phyloP scores from a whole-genome alignment of 1,140 invertebrate genomes.

The Drosophila malerkotliana region DNA sequence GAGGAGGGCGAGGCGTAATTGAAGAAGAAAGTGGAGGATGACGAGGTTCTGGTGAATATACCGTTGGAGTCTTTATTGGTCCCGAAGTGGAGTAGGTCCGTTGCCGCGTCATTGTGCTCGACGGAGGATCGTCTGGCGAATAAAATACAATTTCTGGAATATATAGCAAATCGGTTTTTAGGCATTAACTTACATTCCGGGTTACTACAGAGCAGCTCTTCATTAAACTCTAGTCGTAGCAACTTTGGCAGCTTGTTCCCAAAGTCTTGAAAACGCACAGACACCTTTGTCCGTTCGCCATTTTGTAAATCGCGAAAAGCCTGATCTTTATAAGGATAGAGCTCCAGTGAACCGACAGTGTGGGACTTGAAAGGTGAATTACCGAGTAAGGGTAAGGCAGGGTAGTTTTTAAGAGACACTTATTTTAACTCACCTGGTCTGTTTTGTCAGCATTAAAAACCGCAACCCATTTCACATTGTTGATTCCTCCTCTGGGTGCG shows the following conservation, averaged over 20 bases:
- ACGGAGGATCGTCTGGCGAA: conserved; percentile 42
- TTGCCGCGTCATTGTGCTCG: conserved; percentile 40
- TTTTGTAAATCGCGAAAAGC: conserved; percentile 41
- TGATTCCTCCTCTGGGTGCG: conserved; percentile 34
- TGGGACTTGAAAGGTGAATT: conserved; percentile 14
- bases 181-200: conserved; percentile 44
- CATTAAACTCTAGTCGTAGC: conserved; percentile 36
- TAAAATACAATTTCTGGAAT: background rate
- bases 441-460: conserved; percentile 34
- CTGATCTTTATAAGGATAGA: conserved; percentile 44
- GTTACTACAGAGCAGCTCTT: conserved; percentile 33
- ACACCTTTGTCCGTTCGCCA: conserved; percentile 41
- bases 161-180: background rate
- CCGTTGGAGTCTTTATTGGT: conserved; percentile 1
- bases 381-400: background rate
- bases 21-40: background rate
- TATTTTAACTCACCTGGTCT: conserved; percentile 13
- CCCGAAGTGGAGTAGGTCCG: conserved; percentile 19
- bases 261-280: conserved; percentile 38
- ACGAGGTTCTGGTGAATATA: background rate
- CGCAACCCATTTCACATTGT: conserved; percentile 40
- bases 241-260: conserved; percentile 55
- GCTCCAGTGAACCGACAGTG: conserved; percentile 34
- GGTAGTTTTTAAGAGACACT: background rate
- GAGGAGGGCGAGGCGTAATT: background rate